Evolutionary conservation across 1,140 invertebrate species (phyloP).

Genomic region (Hycleus phaleratus): DNA sequence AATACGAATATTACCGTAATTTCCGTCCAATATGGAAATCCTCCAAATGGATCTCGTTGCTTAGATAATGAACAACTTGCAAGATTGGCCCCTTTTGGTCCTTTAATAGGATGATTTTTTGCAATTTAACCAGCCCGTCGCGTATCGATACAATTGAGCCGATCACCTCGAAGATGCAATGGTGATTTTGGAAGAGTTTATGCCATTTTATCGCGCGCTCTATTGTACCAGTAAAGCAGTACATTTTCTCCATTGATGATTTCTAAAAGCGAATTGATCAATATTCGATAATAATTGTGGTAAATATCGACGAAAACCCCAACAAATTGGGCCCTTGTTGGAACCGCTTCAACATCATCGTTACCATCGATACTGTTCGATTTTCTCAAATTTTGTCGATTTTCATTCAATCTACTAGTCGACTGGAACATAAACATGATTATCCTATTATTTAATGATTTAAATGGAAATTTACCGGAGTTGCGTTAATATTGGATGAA

Average conservation of each 20-base stretch:
- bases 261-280: neutral
- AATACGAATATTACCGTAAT: constrained; percentile 10
- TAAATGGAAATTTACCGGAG: too few relatives aligned
- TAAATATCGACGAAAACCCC: too few relatives aligned
- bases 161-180: constrained; percentile 21
- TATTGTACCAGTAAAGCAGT: constrained; percentile 17
- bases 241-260: neutral
- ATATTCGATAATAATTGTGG: too few relatives aligned
- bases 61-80: constrained; percentile 16
- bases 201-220: constrained; percentile 20
- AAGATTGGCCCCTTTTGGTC: constrained; percentile 20
- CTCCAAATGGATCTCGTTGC: constrained; percentile 9
- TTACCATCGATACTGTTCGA: too few relatives aligned
- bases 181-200: constrained; percentile 5
- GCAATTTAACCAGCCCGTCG: constrained; percentile 9
- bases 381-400: too few relatives aligned
- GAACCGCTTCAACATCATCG: too few relatives aligned
- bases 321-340: too few relatives aligned
- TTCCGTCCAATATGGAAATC: constrained; percentile 15
- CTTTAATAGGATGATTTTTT: constrained; percentile 16
- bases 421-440: too few relatives aligned
- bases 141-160: constrained; percentile 15
- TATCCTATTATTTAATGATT: too few relatives aligned
- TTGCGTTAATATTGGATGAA: too few relatives aligned
- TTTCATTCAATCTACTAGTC: too few relatives aligned